phyloP scores from a whole-genome alignment of 2,113 vertebrate genomes.

The Corydoras sp. region DNA sequence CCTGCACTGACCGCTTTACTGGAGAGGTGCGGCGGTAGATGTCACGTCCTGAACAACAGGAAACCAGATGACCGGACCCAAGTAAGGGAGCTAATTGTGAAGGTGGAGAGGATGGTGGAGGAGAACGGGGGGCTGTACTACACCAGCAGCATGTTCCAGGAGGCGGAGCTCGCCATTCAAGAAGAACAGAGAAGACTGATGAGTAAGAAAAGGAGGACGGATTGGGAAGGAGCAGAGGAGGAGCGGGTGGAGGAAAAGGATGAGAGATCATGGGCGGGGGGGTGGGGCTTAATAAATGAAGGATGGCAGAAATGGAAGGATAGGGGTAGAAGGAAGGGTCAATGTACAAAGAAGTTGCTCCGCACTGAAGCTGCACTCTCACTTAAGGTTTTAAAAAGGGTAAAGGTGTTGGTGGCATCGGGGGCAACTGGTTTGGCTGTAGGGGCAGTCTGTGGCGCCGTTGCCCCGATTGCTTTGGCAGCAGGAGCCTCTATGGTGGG shows the following conservation, averaged over 20 bases:
- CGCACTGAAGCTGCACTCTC: conserved; percentile 58
- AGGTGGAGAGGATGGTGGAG: conserved; percentile 59
- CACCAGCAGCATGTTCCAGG: conserved; percentile 55
- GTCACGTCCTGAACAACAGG: conserved; percentile 67
- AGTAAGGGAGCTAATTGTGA: conserved; percentile 56
- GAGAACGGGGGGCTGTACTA: conserved; percentile 51
- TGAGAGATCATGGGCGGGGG: conserved; percentile 30
- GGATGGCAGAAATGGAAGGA: conserved; percentile 29
- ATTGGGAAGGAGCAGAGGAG: conserved; percentile 38
- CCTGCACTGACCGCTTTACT: conserved; percentile 54
- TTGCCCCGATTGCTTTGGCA: conserved; percentile 58
- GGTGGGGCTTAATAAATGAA: conserved; percentile 35
- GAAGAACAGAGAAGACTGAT: conserved; percentile 59
- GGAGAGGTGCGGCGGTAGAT: conserved; percentile 59
- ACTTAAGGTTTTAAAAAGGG: conserved; percentile 53
- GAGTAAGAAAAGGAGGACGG: conserved; percentile 51
- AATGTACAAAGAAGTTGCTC: conserved; percentile 4
- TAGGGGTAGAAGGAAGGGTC: conserved; percentile 1
- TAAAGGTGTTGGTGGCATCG: conserved; percentile 59
- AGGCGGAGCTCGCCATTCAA: conserved; percentile 57
- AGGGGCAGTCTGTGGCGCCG: conserved; percentile 58
- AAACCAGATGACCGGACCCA: conserved; percentile 49
- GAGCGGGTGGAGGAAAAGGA: conserved; percentile 44
- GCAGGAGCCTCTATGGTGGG: conserved; percentile 57
- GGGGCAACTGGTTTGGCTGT: conserved; percentile 60